These are phyloP conservation scores for Geopemphigus sp. DNA, from an alignment of 1,140 invertebrate genomes.

Conservation along the genomic window DNA sequence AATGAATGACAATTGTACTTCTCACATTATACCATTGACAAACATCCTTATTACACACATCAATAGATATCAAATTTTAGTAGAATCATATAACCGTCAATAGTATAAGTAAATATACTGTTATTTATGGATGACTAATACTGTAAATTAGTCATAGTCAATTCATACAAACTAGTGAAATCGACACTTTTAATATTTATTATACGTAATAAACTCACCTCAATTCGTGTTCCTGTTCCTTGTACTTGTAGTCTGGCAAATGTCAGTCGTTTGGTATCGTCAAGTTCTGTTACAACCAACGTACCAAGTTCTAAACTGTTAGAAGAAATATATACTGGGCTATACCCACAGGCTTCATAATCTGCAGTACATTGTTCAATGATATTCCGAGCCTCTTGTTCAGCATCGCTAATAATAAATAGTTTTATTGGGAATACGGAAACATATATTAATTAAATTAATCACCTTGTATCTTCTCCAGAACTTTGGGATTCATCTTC, in stretches of 20 bases:
- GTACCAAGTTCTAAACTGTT: slow-evolving; percentile 79
- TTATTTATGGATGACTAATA: slow-evolving; percentile 34
- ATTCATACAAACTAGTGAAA: slow-evolving; percentile 10
- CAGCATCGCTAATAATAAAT: slow-evolving; percentile 53
- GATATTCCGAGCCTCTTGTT: slow-evolving; percentile 59
- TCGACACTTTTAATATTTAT: slow-evolving; percentile 35
- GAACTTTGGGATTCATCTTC: slow-evolving; percentile 16
- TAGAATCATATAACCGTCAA: slow-evolving; percentile 34
- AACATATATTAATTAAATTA: background rate
- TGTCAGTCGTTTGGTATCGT: slow-evolving; percentile 75
- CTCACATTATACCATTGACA: background rate
- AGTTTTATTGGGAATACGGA: background rate
- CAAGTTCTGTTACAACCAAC: slow-evolving; percentile 72
- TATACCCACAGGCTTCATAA: slow-evolving; percentile 80
- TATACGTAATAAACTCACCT: slow-evolving; percentile 53
- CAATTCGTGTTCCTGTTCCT: slow-evolving; percentile 60
- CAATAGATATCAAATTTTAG: slow-evolving; percentile 28
- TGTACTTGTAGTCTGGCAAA: slow-evolving; percentile 68
- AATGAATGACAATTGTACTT: slow-evolving; percentile 4
- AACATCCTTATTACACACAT: slow-evolving; percentile 17
- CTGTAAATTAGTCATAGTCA: background rate
- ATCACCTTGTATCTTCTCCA: slow-evolving; percentile 25
- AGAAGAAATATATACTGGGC: slow-evolving; percentile 69
- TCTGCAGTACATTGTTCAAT: slow-evolving; percentile 66
- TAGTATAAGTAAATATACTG: background rate